Conservation (phyloP, 1,140 invertebrate genomes). For the Ceratina japonica region DNA sequence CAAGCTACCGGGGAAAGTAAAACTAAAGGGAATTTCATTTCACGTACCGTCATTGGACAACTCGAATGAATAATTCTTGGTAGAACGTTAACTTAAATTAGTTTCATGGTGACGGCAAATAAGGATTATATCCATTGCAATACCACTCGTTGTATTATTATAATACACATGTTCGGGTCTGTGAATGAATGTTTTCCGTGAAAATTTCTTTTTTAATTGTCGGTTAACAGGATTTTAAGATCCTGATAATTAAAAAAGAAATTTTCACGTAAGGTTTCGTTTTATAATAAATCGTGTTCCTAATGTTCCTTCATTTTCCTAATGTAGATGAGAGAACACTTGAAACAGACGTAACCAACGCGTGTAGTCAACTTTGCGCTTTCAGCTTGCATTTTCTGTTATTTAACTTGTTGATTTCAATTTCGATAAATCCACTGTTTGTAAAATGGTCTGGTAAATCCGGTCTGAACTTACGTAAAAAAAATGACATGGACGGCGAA, state of each 20-base stretch:
- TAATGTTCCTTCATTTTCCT: too few relatives aligned
- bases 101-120: constrained; percentile 18
- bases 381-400: background rate
- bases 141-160: background rate
- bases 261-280: background rate
- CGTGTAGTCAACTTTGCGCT: too few relatives aligned
- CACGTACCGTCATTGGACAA: background rate
- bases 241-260: background rate
- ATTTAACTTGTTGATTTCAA: background rate
- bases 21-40: background rate
- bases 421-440: background rate
- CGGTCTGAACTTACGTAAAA: constrained; percentile 9
- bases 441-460: background rate
- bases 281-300: too few relatives aligned
- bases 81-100: constrained; percentile 29
- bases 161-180: constrained; percentile 12
- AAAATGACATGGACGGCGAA: too few relatives aligned
- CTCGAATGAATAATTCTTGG: constrained; percentile 32
- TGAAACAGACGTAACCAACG: too few relatives aligned
- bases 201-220: too few relatives aligned
- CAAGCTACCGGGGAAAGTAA: background rate
- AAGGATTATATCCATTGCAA: constrained; percentile 11
- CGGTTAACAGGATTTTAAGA: too few relatives aligned
- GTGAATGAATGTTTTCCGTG: background rate
- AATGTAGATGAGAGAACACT: too few relatives aligned